Base-by-base conservation (phyloP, 2,888 invertebrate genomes). In the Nomada fabriciana region DNA sequence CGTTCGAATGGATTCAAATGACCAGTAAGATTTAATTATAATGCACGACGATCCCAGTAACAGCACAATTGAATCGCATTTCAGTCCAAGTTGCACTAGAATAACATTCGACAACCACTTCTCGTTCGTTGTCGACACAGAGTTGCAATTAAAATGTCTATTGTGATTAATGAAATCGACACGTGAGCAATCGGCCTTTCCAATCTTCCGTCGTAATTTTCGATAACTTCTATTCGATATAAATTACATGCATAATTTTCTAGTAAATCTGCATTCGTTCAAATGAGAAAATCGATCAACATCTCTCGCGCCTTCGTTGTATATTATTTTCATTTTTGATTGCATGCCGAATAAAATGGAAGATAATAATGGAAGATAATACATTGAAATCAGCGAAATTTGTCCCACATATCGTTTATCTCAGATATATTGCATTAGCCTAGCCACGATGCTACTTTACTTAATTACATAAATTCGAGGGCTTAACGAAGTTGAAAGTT, bases 91-190 rank as follows among this genome's bases (percentile, higher is more conserved):
- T 79, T 87, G 74, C 73, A 75, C 73, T 83, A 50, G 73, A 81
- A 69, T 86, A 74, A 72, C 64, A 76, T 72, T 76, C 76, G 42
- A 76, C 63, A 69, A 65, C n/a, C 59, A 70, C 73, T 76, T 67
- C 76, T 57, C 60, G 42, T 55, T 60, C 23, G 55, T 59, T 55
- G 59, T 23, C 42, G 55, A 68, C 73, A 57, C 72, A 50, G 57
- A 60, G 55, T 80, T 69, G 82, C 78, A 83, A 87, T 89, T 87
- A 82, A 85, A 89, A 82, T 67, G 78, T 86, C 79, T 55, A 70
- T 76, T 20, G 83, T 78, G 85, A 87, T 87, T 80, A 85, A 86
- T 80, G 86, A 83, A 60, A 57, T 36, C 70, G 67, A 79, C 70
- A 79, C 73, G 57, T 36, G 78, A 68, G 60, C 70, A 68, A 76